These are phyloP conservation scores for Pachyseris speciosa DNA, from an alignment of 64 coral and sea anemone species.

Conservation along the genomic window DNA sequence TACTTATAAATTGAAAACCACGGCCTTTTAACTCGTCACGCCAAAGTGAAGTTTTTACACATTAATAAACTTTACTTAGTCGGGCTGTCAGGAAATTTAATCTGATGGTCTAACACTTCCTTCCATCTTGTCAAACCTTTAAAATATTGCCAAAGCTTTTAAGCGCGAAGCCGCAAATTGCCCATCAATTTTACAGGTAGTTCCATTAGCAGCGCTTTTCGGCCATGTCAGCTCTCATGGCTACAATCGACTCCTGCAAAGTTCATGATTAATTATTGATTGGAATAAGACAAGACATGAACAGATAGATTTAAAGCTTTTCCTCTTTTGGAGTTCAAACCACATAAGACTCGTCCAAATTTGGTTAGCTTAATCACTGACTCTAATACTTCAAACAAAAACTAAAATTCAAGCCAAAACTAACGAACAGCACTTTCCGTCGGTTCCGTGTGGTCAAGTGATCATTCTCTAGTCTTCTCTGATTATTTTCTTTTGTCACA, in stretches of 20 bases:
- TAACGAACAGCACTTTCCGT: no score
- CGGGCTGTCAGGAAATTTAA: conserved; percentile 38
- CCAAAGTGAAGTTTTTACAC: conserved; percentile 16
- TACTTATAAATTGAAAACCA: not conserved
- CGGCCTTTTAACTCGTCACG: not conserved
- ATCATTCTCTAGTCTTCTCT: not conserved
- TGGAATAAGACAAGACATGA: not conserved
- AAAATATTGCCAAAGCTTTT: conserved; percentile 20
- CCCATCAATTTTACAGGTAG: conserved; percentile 20
- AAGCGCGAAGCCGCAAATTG: not conserved
- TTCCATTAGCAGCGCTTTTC: conserved; percentile 18
- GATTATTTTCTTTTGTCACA: no score
- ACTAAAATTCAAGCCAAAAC: no score
- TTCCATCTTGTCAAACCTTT: conserved; percentile 15
- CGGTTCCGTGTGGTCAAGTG: no score
- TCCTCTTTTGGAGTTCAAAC: no score
- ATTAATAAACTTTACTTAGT: conserved; percentile 16
- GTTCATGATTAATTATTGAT: not conserved
- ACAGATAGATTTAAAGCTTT: no score
- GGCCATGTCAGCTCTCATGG: not conserved
- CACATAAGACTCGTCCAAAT: no score
- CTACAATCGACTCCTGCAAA: not conserved
- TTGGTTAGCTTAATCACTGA: not conserved
- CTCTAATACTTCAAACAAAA: no score
- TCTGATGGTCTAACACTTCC: conserved; percentile 23